Percentiles rank a stretch among this genome's conserved stretches.
Conservation (phyloP, 1,140 invertebrate genomes). For the Camponotus pennsylvanicus region DNA sequence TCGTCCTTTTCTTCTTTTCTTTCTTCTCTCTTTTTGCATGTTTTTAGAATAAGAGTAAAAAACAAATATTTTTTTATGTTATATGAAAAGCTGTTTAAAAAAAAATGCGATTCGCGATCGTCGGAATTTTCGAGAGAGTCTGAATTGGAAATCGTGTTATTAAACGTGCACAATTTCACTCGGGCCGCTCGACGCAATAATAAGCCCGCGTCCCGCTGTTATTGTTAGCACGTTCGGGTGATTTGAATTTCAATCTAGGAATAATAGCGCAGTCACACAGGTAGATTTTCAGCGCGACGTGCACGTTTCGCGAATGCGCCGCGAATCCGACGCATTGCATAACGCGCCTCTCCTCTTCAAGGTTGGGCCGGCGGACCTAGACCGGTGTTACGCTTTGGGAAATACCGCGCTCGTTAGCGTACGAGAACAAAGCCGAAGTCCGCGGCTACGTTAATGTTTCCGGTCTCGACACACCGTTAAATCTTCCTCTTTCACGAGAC, state of each 20-base stretch:
- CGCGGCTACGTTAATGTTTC: conserved; percentile 54
- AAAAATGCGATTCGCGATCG: not conserved
- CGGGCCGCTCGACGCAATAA: not conserved
- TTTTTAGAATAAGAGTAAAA: too few species aligned
- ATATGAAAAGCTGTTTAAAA: too few species aligned
- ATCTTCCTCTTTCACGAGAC: conserved; percentile 43
- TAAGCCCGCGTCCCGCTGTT: not conserved
- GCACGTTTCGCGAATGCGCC: conserved; percentile 37
- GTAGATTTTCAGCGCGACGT: conserved; percentile 21
- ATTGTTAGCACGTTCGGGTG: conserved; percentile 5
- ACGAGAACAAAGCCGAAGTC: conserved; percentile 68
- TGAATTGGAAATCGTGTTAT: not conserved
- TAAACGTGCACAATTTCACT: not conserved
- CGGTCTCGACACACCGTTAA: conserved; percentile 29
- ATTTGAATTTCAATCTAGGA: conserved; percentile 41
- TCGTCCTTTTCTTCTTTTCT: too few species aligned
- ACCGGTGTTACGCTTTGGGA: conserved; percentile 65
- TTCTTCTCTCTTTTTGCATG: too few species aligned
- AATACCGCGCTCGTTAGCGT: conserved; percentile 63
- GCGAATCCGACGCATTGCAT: conserved; percentile 40
- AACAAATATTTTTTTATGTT: too few species aligned
- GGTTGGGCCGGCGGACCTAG: conserved; percentile 41
- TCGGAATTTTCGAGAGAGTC: not conserved
- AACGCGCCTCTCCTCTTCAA: conserved; percentile 61
- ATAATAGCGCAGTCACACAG: not conserved